phyloP scores from a whole-genome alignment of 1,140 invertebrate species.

The Theocolax elegans region DNA sequence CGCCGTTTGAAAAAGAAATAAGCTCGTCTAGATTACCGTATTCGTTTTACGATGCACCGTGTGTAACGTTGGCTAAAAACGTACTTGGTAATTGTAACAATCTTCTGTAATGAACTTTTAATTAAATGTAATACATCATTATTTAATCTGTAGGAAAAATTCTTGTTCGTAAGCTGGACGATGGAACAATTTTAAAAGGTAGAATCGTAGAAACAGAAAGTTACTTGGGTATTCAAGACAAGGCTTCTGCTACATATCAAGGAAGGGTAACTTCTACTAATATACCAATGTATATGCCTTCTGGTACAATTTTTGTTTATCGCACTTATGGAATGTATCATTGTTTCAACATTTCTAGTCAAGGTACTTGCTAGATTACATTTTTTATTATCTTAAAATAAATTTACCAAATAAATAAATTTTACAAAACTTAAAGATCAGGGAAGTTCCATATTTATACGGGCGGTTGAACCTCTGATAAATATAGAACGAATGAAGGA shows the following conservation, averaged over 20 bases:
- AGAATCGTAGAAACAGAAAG: conserved; percentile 84
- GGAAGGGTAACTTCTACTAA: conserved; percentile 77
- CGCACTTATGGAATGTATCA: conserved; percentile 86
- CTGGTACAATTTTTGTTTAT: conserved; percentile 84
- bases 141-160: conserved; percentile 65
- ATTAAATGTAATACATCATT: conserved; percentile 3
- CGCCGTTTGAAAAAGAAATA: conserved; percentile 52
- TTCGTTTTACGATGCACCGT: conserved; percentile 63
- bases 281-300: conserved; percentile 82
- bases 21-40: conserved; percentile 50
- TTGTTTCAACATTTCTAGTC: conserved; percentile 85
- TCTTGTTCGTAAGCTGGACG: conserved; percentile 70
- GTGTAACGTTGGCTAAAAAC: conserved; percentile 69
- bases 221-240: conserved; percentile 79
- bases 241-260: conserved; percentile 78
- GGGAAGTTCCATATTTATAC: conserved; percentile 78
- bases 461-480: conserved; percentile 77
- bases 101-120: conserved; percentile 5
- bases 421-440: conserved; percentile 52
- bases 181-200: conserved; percentile 71
- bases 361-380: conserved; percentile 70
- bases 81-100: conserved; percentile 69
- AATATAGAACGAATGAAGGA: conserved; percentile 72
- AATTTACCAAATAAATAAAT: not conserved
- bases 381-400: not conserved